A percentile compares a stretch with the other conserved stretches of the same genome.
phyloP scores from a whole-genome alignment of 2,797 vertebrate genomes.

The Platalea minor region DNA sequence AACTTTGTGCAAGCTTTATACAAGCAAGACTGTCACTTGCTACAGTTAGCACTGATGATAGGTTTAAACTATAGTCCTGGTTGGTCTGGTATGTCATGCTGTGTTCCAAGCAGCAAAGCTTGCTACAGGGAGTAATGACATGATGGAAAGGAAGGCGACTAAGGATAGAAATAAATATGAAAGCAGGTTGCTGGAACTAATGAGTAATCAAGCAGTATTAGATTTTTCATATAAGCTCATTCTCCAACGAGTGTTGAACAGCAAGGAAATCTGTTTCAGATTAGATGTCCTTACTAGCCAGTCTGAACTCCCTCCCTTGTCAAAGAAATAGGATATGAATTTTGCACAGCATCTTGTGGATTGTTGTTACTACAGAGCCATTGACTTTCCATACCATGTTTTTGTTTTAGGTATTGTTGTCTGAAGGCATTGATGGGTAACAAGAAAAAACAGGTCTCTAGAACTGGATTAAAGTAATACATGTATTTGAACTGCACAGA shows the following conservation, averaged over 20 bases:
- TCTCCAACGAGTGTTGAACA: background rate
- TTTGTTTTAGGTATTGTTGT: background rate
- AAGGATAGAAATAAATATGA: background rate
- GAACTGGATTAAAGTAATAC: background rate
- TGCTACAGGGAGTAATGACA: background rate
- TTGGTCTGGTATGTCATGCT: background rate
- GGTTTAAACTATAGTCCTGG: background rate
- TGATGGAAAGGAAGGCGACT: background rate
- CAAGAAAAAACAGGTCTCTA: background rate
- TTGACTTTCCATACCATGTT: background rate
- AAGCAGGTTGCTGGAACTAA: background rate
- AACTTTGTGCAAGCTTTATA: background rate
- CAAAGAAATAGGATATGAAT: background rate
- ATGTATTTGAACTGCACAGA: background rate
- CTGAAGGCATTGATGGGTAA: background rate
- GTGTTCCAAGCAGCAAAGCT: background rate
- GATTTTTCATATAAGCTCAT: background rate
- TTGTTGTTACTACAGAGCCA: background rate
- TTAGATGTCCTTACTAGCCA: background rate
- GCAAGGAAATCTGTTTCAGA: slow-evolving; percentile 4
- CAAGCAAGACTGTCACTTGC: background rate
- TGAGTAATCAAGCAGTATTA: background rate
- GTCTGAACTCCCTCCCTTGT: background rate
- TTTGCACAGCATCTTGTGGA: background rate
- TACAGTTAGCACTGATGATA: background rate